Conservation (phyloP, 2,113 vertebrate genomes). For the Entelurus aequoreus region DNA sequence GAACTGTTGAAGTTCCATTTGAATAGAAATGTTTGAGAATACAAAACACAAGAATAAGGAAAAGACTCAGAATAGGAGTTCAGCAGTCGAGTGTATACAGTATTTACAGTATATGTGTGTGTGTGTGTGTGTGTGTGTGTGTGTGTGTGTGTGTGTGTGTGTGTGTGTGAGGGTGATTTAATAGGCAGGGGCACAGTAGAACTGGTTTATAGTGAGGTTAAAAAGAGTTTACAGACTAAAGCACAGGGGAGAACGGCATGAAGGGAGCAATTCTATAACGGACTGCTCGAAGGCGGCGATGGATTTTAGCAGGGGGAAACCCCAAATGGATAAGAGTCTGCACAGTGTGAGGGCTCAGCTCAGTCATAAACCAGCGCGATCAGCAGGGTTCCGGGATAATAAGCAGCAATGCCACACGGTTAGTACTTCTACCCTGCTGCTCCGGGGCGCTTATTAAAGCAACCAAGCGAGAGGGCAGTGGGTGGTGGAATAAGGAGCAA, state of each 20-base stretch:
- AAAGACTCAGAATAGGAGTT: constrained; percentile 20
- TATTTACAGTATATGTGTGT: no score
- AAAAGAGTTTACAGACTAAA: constrained; percentile 17
- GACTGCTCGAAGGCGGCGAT: constrained; percentile 8
- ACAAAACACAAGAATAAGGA: neutral
- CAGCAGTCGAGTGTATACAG: constrained; percentile 18
- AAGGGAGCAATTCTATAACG: neutral
- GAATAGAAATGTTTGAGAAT: constrained; percentile 15
- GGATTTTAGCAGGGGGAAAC: constrained; percentile 19
- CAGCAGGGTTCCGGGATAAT: constrained; percentile 46
- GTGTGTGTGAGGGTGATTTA: no score
- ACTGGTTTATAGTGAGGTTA: constrained; percentile 15
- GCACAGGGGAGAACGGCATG: neutral
- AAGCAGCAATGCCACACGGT: constrained; percentile 41
- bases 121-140: constrained; percentile 8
- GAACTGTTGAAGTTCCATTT: constrained; percentile 36
- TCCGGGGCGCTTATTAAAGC: constrained; percentile 35
- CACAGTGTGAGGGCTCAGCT: constrained; percentile 14
- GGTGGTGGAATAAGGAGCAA: constrained; percentile 17
- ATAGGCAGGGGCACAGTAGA: constrained; percentile 12
- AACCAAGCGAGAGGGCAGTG: constrained; percentile 7
- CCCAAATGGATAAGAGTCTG: constrained; percentile 23
- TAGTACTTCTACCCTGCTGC: constrained; percentile 41
- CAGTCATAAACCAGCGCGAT: constrained; percentile 29
- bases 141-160: constrained; percentile 9